Evolutionary conservation across 2,797 vertebrate species (phyloP).

Genomic region (Sebastiscus tertius): DNA sequence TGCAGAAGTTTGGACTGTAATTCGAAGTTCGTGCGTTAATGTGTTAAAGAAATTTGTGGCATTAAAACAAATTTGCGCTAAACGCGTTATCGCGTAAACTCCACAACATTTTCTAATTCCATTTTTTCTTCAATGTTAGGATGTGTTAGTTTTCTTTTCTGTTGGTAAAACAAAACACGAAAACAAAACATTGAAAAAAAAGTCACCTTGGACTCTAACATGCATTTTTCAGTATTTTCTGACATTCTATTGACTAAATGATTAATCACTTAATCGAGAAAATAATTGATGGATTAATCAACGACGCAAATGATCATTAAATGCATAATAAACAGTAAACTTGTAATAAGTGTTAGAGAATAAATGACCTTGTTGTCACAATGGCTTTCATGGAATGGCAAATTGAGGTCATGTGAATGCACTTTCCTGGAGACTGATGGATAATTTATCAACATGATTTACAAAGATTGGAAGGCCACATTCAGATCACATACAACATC

Average conservation of each 20-base stretch:
- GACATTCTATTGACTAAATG: too few relatives aligned
- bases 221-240: too few relatives aligned
- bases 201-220: too few relatives aligned
- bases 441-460: slow-evolving; percentile 23
- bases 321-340: not conserved
- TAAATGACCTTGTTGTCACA: not conserved
- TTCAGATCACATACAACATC: slow-evolving; percentile 19
- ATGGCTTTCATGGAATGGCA: not conserved
- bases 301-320: not conserved
- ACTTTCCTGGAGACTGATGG: not conserved
- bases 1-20: too few relatives aligned
- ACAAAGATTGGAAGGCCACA: slow-evolving; percentile 1
- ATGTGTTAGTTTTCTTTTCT: too few relatives aligned
- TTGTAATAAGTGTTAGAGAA: not conserved
- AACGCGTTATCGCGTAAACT: too few relatives aligned
- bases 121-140: not conserved
- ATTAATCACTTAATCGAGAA: too few relatives aligned
- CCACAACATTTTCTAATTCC: not conserved
- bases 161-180: too few relatives aligned
- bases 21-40: too few relatives aligned
- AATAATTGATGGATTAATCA: not conserved
- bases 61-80: too few relatives aligned
- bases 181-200: too few relatives aligned
- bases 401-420: not conserved
- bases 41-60: too few relatives aligned